Base-by-base conservation (phyloP, 1,140 invertebrate species). In the Drosophila nasuta region DNA sequence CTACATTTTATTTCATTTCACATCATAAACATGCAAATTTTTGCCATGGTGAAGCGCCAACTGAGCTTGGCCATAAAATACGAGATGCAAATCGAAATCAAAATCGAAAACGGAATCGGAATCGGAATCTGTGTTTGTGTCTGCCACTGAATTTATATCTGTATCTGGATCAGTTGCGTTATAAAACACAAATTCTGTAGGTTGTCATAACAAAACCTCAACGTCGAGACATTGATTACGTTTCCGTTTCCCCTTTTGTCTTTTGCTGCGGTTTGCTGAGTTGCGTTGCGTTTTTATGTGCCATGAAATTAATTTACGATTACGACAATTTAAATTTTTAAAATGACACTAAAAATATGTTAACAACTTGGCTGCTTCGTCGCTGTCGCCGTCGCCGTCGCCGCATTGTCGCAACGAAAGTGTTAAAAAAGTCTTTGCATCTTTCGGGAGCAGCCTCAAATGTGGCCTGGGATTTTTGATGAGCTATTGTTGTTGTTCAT, bases 301-400 rank as follows among this genome's bases (percentile, higher is more conserved):
- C 90, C 86, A 91, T 91, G 86, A 91, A 91, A 91, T 91, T 91
- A 91, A 91, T 91, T 91, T 91, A 91, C 86, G 90, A 90, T 89
- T 89, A 91, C 86, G 90, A 91, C 79, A 91, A 91, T 86, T 91
- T 91, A 89, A 88, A 91, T 91, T 91, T 91, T 91, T 91, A 91
- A 91, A 88, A 85, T 79, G 68, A 69, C 78, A 89, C 85, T 89
- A 89, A 89, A 89, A 89, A 85, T 88, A 89, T 89, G 85, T 80
- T 71, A 85, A 89, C 85, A 83, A 81, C 75, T 77, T 63, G 68
- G 46, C 56, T 67, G 68, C 35, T 25, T 25, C 20, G 20, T 25
- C 20, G 20, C 20, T 20, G 20, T 20, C 35, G 8, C 35, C 10
- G 35, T 8, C 8, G 35, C 63, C 52, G 73, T 51, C 62, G 74